A percentile compares a stretch with the other conserved stretches of the same genome.
These are phyloP conservation scores for Acheta domesticus DNA, from an alignment of 2,888 invertebrate genomes.

Conservation along the genomic window DNA sequence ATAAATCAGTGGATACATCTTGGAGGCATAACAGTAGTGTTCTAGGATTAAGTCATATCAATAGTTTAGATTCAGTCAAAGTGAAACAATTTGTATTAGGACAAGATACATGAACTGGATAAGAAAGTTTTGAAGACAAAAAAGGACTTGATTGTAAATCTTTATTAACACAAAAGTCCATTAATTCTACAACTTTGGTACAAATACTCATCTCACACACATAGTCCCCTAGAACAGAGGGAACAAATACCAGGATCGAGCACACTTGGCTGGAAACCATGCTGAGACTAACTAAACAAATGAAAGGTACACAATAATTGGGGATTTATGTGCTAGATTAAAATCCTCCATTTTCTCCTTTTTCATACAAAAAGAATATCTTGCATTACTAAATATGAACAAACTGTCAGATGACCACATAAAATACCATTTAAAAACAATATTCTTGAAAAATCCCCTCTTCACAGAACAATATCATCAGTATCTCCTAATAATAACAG, in stretches of 20 bases:
- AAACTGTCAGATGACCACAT: neutral
- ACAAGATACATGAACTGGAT: too few relatives aligned
- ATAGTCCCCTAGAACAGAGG: conserved; percentile 29
- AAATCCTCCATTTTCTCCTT: conserved; percentile 19
- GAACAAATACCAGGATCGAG: conserved; percentile 22
- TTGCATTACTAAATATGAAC: conserved; percentile 3
- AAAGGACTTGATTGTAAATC: conserved; percentile 34
- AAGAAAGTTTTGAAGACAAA: neutral
- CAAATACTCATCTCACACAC: conserved; percentile 36
- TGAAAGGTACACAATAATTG: neutral
- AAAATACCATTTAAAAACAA: neutral
- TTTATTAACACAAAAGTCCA: conserved; percentile 39
- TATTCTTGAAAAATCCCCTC: neutral
- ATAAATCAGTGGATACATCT: too few relatives aligned
- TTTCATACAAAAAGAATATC: conserved; percentile 24
- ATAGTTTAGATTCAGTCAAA: too few relatives aligned
- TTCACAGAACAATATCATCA: neutral
- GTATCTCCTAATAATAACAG: neutral
- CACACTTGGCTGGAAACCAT: conserved; percentile 2
- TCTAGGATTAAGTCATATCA: too few relatives aligned
- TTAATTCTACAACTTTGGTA: conserved; percentile 39
- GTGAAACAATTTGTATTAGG: too few relatives aligned
- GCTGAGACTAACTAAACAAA: conserved; percentile 19
- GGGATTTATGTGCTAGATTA: conserved; percentile 20
- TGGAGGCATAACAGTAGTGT: too few relatives aligned